These are phyloP conservation scores for Lasioglossum calceatum DNA, from an alignment of 2,888 invertebrate species.

Conservation along the genomic window DNA sequence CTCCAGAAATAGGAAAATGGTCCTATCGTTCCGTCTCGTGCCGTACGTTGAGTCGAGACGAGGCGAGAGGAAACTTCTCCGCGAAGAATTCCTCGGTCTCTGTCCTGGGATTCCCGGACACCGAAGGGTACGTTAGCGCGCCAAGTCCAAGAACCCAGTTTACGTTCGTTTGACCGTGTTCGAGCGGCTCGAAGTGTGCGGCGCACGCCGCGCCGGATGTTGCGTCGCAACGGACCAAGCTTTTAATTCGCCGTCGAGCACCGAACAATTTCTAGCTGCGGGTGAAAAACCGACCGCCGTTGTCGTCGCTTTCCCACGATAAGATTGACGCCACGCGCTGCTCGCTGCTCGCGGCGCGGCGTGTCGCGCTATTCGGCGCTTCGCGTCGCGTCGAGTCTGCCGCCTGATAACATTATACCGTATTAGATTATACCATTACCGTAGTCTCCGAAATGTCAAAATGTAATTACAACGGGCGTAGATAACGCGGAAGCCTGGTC, in stretches of 20 bases:
- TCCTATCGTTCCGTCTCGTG: not conserved
- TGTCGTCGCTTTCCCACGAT: not conserved
- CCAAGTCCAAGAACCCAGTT: not conserved
- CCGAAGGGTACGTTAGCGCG: not conserved
- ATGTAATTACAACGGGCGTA: constrained; percentile 55
- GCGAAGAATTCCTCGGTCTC: not conserved
- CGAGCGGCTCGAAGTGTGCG: too few relatives aligned
- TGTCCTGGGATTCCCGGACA: not conserved
- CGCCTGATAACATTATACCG: constrained; percentile 48
- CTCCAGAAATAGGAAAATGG: not conserved
- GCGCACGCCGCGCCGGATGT: not conserved
- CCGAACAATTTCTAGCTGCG: not conserved
- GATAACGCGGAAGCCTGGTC: constrained; percentile 46
- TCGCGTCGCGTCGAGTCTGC: constrained; percentile 15
- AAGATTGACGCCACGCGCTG: not conserved
- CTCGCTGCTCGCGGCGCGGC: too few relatives aligned
- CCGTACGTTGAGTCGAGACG: not conserved
- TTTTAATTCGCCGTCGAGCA: not conserved
- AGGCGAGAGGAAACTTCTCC: not conserved
- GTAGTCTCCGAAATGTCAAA: constrained; percentile 55
- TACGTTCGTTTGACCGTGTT: not conserved
- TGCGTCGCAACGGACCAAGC: not conserved
- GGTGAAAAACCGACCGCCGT: not conserved
- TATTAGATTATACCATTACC: constrained; percentile 52
- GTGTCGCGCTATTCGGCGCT: not conserved